phyloP scores from a whole-genome alignment of 2,888 invertebrate species.

The Escarpia spicata region DNA sequence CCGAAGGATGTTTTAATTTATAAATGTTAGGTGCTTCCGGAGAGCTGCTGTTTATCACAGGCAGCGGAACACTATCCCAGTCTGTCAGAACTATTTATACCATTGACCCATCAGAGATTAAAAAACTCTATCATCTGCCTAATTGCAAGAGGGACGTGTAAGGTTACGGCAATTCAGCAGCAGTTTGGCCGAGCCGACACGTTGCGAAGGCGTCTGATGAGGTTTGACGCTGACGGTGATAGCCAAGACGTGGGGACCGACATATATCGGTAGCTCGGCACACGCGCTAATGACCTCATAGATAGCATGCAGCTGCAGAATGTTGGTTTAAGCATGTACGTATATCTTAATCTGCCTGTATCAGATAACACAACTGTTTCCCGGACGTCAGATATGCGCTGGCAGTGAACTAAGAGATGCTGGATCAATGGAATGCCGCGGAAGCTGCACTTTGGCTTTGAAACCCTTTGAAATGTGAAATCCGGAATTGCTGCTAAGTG shows the following conservation, averaged over 20 bases:
- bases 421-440: background rate
- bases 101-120: background rate
- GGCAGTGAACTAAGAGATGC: background rate
- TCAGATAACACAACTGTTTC: background rate
- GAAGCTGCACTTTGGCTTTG: background rate
- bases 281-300: background rate
- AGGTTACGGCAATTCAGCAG: background rate
- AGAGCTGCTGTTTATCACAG: background rate
- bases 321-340: constrained; percentile 6
- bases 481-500: background rate
- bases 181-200: background rate
- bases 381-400: background rate
- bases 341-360: background rate
- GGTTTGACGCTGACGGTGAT: background rate
- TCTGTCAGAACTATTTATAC: background rate
- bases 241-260: background rate
- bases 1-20: background rate
- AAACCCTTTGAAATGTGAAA: background rate
- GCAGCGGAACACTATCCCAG: background rate
- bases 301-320: background rate
- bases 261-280: background rate
- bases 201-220: background rate
- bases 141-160: background rate
- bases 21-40: background rate
- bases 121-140: background rate